Evolutionary conservation across 2,888 invertebrate species (phyloP), one percentile per base, ranked within the genome.

Genomic region (Leptinotarsa peninsularis): DNA sequence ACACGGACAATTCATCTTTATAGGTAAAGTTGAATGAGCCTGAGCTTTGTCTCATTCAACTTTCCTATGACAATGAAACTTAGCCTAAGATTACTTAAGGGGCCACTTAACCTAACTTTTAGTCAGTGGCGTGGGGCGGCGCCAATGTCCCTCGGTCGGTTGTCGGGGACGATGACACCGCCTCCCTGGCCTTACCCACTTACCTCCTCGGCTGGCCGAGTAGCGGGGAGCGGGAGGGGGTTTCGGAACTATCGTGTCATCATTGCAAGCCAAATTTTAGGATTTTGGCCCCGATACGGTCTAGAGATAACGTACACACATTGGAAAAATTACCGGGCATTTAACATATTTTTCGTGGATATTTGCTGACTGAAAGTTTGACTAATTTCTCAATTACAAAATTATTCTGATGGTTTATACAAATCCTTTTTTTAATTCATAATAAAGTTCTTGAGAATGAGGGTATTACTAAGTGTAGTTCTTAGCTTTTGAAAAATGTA

Each of bases 271-370:
- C 76, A 73, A 76, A 66, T 73, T 73, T 73, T 76, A 76, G 73
- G 52, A 73, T 63, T 73, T 76, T 71, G 76, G 71, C 68, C 91
- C 91, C 91, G 83, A 83, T 81, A 83, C 81, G 83, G 91, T 92
- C 92, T 92, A 92, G 90, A 91, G 92, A 91, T 86, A 88, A 88
- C 85, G 87, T 87, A 87, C 85, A 88, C 85, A 87, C 82, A 87
- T 88, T 87, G 87, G 87, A 87, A 83, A 82, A 86, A 74, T 63
- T 72, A 68, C 71, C 67, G 67, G 67, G 33, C 49, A 71, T 76
- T 54, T 74, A 15, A 67, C 50, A 71, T 60, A 43, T 71, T 70
- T 68, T 74, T 74, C 60, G 52, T 68, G 68, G 56, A 49, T 71
- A 71, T 49, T 75, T 66, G 58, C 60, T 71, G 52, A 49, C 49